Percentiles rank a stretch among this genome's conserved stretches.
Evolutionary conservation across 2,888 invertebrate genomes (phyloP).

Genomic region (Meganola albula): DNA sequence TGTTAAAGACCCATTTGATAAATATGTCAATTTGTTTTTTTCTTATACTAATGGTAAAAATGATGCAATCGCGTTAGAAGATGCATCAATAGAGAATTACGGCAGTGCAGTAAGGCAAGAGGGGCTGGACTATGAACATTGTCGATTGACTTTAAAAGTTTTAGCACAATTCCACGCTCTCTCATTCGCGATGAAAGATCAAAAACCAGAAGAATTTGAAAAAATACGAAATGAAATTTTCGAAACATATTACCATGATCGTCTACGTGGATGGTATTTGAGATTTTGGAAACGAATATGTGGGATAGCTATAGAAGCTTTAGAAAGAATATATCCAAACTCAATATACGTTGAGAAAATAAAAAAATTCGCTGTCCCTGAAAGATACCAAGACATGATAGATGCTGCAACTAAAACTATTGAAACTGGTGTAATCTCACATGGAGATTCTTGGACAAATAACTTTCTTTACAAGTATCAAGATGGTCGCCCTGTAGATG

Average conservation of each 20-base stretch:
- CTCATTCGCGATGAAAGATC: conserved; percentile 77
- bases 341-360: conserved; percentile 77
- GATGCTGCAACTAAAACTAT: conserved; percentile 50
- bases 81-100: conserved; percentile 65
- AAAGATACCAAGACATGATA: conserved; percentile 68
- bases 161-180: conserved; percentile 79
- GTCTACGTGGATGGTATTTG: conserved; percentile 75
- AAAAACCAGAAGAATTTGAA: conserved; percentile 69
- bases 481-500: conserved; percentile 43
- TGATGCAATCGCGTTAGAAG: conserved; percentile 77
- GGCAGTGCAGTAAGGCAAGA: conserved; percentile 63
- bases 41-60: conserved; percentile 68
- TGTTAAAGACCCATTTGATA: conserved; percentile 66
- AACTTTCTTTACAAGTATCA: conserved; percentile 80
- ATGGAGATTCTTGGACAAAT: conserved; percentile 87
- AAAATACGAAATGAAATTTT: conserved; percentile 51
- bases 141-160: conserved; percentile 64
- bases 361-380: conserved; percentile 70
- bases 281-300: conserved; percentile 72
- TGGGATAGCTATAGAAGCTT: conserved; percentile 78
- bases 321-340: conserved; percentile 79
- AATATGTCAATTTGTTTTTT: conserved; percentile 67
- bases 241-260: conserved; percentile 79
- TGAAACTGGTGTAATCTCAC: conserved; percentile 78
- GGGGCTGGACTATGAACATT: conserved; percentile 71